Conservation (phyloP, 2,888 invertebrate genomes). For the Apotomis capreana region DNA sequence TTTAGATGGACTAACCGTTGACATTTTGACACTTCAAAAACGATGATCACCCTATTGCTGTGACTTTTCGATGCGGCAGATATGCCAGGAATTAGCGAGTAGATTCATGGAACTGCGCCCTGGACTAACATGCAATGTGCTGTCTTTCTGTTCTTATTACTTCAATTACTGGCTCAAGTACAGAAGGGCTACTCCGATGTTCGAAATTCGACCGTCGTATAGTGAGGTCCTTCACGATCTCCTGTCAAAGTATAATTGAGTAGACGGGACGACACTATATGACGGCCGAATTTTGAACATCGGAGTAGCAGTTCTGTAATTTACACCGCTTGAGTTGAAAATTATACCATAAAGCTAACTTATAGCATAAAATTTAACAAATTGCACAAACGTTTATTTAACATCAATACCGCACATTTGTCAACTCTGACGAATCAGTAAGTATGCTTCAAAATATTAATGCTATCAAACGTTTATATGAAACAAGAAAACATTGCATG, state of each 20-base stretch:
- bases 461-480: background rate
- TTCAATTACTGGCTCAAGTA: background rate
- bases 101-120: background rate
- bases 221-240: too few species aligned
- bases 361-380: background rate
- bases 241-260: too few species aligned
- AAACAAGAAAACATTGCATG: background rate
- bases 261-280: too few species aligned
- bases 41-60: too few species aligned
- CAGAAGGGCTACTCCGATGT: background rate
- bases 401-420: background rate
- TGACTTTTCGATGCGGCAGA: too few species aligned
- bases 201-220: too few species aligned
- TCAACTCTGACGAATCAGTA: background rate
- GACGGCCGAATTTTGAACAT: too few species aligned
- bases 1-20: too few species aligned
- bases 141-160: background rate
- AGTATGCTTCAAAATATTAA: background rate
- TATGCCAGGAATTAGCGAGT: background rate
- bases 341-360: background rate
- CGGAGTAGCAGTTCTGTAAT: background rate
- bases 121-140: slow-evolving; percentile 16
- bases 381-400: background rate
- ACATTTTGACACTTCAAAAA: too few species aligned
- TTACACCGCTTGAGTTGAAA: background rate